A percentile compares a stretch with the other conserved stretches of the same genome.
phyloP scores from a whole-genome alignment of 1,140 invertebrate genomes.

The Zaprionus gabonicus region DNA sequence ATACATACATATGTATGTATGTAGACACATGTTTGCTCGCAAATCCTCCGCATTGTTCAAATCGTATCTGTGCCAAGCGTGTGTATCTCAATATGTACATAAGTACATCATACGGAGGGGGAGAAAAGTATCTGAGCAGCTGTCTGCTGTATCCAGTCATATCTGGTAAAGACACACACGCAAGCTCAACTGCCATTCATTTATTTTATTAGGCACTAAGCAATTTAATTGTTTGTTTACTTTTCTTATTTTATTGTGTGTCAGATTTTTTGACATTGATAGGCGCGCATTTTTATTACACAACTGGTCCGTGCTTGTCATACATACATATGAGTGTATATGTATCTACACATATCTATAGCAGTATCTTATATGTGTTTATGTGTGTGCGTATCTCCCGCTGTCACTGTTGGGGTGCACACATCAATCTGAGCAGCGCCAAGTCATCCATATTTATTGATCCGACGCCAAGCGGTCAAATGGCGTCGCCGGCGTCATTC shows the following conservation, averaged over 20 bases:
- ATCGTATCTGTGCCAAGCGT: slow-evolving; percentile 50
- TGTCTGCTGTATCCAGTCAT: slow-evolving; percentile 45
- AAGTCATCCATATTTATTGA: slow-evolving; percentile 83
- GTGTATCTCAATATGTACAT: slow-evolving; percentile 27
- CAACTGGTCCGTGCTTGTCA: slow-evolving; percentile 43
- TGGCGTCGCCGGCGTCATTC: slow-evolving; percentile 59
- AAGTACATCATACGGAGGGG: background rate
- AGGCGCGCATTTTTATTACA: slow-evolving; percentile 81
- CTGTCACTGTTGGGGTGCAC: slow-evolving; percentile 36
- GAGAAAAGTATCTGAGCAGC: slow-evolving; percentile 31
- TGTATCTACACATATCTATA: background rate
- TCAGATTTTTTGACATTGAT: slow-evolving; percentile 83
- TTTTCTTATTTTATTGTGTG: slow-evolving; percentile 77
- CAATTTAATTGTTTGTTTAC: slow-evolving; percentile 84
- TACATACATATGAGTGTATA: slow-evolving; percentile 11
- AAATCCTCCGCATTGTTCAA: slow-evolving; percentile 41
- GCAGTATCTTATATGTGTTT: slow-evolving; percentile 2
- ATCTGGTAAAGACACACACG: slow-evolving; percentile 44
- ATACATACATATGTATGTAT: background rate
- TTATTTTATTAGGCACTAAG: slow-evolving; percentile 80
- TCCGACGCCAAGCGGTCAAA: slow-evolving; percentile 57
- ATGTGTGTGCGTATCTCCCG: slow-evolving; percentile 30
- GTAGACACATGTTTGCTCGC: slow-evolving; percentile 30
- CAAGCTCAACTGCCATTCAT: slow-evolving; percentile 60
- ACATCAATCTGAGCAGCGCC: slow-evolving; percentile 76